These are phyloP conservation scores for Protosalanx chinensis DNA, from an alignment of 2,797 vertebrate species.

Conservation along the genomic window DNA sequence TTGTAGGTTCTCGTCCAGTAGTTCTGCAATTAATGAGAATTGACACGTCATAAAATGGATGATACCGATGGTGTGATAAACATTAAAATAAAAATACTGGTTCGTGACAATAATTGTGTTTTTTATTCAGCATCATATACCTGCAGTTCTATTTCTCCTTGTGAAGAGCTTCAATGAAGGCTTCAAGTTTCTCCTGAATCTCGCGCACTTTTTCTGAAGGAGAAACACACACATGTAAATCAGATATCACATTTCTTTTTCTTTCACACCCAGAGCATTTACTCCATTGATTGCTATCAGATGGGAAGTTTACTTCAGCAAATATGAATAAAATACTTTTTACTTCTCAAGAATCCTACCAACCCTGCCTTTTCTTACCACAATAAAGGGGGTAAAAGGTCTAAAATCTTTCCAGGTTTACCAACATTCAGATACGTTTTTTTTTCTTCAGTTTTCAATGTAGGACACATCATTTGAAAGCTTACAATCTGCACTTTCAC, in stretches of 20 bases:
- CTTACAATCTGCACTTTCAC: too few species aligned
- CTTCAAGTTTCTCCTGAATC: conserved; percentile 99
- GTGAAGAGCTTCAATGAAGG: conserved; percentile 98
- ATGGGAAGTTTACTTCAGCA: too few species aligned
- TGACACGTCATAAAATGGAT: neutral
- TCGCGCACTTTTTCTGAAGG: conserved; percentile 94
- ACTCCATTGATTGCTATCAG: too few species aligned
- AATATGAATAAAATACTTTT: too few species aligned
- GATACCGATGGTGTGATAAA: neutral
- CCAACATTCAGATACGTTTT: too few species aligned
- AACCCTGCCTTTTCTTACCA: too few species aligned
- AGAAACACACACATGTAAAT: conserved; percentile 18
- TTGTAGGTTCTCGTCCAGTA: conserved; percentile 30
- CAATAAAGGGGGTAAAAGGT: too few species aligned
- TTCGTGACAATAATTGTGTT: neutral
- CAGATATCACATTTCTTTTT: neutral
- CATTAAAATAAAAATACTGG: neutral
- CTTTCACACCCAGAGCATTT: too few species aligned
- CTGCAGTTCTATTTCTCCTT: conserved; percentile 86
- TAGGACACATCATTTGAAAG: too few species aligned
- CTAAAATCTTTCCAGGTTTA: too few species aligned
- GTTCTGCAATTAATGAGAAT: conserved; percentile 38
- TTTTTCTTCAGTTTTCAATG: too few species aligned
- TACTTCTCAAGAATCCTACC: too few species aligned
- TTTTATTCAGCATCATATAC: conserved; percentile 39